Base-by-base conservation (phyloP, 92 coral and sea anemone species). In the Phymanthus crucifer region DNA sequence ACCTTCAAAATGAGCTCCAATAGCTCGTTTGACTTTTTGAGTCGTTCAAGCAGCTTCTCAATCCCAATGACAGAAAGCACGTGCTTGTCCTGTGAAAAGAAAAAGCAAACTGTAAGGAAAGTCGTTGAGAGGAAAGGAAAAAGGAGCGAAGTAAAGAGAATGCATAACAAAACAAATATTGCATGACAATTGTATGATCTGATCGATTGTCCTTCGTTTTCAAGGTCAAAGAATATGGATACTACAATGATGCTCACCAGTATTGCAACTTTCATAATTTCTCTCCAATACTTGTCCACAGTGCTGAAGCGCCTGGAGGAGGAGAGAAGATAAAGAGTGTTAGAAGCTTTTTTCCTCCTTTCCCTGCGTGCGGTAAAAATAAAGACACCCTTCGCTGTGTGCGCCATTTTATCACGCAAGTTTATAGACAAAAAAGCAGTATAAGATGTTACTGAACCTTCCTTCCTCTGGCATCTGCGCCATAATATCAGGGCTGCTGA, bases 391-490 rank as follows among this genome's bases (percentile, higher is more conserved):
- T n/a, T n/a, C n/a, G n/a, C n/a, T n/a, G n/a, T n/a, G n/a, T n/a
- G n/a, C n/a, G n/a, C n/a, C n/a, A n/a, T n/a, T n/a, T n/a, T n/a
- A n/a, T n/a, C n/a, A n/a, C 7, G 50, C 50, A 45, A 29, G 29
- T 8, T 64, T 24, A 64, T 5, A n/a, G n/a, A n/a, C n/a, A n/a
- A n/a, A n/a, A n/a, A n/a, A n/a, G n/a, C n/a, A n/a, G n/a, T n/a
- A n/a, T n/a, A 43, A 43, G 9, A 32, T 19, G 17, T 70, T 70
- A 71, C 31, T 80, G 24, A 78, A 93, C 98, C 99, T 87, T 87
- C 99, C 99, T 71, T 95, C 99, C 72, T 95, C 99, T 3, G 99
- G 99, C 99, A 95, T 95, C 83, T 95, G 99, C 1, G 99, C 99
- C 99, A 95, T 95, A 82, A 95, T 95, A 48, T 95, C 99, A 71